phyloP scores from a whole-genome alignment of 2,797 vertebrate species.

The Melanotaenia nigrans region DNA sequence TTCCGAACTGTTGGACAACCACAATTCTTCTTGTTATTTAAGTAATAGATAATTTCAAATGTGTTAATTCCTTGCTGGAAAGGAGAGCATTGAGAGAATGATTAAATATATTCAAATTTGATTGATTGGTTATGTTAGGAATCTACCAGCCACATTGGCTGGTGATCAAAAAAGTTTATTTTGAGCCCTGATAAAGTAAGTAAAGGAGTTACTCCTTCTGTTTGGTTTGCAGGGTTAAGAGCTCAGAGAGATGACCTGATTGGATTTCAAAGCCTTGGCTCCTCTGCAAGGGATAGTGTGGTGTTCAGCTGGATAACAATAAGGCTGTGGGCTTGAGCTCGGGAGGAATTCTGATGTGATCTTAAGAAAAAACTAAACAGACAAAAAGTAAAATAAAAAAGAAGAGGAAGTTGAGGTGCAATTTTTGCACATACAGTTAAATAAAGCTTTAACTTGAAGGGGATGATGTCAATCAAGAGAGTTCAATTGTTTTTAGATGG shows the following conservation, averaged over 20 bases:
- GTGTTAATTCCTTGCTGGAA: too few relatives aligned
- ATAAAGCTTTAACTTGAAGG: neutral
- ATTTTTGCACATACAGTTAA: neutral
- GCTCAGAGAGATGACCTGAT: neutral
- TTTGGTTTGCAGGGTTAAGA: neutral
- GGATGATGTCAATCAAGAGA: neutral
- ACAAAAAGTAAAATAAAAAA: neutral
- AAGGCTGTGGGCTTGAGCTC: constrained; percentile 6
- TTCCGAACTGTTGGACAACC: too few relatives aligned
- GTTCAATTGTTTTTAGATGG: neutral
- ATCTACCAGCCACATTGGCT: too few relatives aligned
- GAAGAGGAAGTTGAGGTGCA: neutral
- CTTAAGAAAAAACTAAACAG: neutral
- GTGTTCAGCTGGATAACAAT: constrained; percentile 36
- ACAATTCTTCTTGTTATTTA: too few relatives aligned
- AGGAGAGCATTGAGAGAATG: too few relatives aligned
- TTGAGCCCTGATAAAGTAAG: too few relatives aligned
- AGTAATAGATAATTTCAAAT: too few relatives aligned
- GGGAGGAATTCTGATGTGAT: constrained; percentile 27
- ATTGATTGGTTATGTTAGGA: too few relatives aligned
- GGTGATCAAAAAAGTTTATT: too few relatives aligned
- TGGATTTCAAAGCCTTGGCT: constrained; percentile 18
- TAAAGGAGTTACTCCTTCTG: neutral
- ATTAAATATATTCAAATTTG: too few relatives aligned
- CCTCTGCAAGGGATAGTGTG: constrained; percentile 20